A percentile compares a stretch with the other conserved stretches of the same genome.
These are phyloP conservation scores for Brachyrhaphis roseni DNA, from an alignment of 2,797 vertebrate species.

Conservation along the genomic window DNA sequence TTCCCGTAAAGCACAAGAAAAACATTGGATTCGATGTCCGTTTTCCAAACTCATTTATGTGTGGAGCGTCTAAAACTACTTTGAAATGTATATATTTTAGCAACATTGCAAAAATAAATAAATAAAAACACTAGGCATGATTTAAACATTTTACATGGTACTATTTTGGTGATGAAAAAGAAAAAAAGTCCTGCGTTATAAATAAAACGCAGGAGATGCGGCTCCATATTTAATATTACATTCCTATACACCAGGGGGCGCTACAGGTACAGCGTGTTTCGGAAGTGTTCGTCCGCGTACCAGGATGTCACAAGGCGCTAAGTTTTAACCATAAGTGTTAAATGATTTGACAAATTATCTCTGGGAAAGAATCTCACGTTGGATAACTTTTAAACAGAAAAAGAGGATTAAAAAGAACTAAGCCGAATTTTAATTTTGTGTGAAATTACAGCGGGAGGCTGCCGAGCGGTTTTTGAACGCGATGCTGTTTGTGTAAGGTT, in stretches of 20 bases:
- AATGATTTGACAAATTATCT: constrained; percentile 2
- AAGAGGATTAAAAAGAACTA: not conserved
- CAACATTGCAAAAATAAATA: not conserved
- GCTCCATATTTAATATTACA: constrained; percentile 8
- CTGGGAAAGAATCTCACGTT: not conserved
- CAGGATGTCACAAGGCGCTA: constrained; percentile 40
- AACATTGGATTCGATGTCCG: not conserved
- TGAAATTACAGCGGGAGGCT: not conserved
- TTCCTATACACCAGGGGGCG: constrained; percentile 51
- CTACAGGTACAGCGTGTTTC: constrained; percentile 20
- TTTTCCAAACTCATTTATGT: not conserved
- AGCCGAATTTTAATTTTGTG: not conserved
- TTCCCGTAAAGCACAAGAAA: not conserved
- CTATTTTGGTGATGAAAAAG: not conserved
- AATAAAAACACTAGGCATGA: not conserved
- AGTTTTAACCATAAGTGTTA: constrained; percentile 44
- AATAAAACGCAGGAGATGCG: constrained; percentile 29
- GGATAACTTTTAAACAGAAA: not conserved
- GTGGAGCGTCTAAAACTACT: not conserved
- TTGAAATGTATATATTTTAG: not conserved
- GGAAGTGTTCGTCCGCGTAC: constrained; percentile 52
- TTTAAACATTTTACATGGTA: not conserved
- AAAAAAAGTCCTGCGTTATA: not conserved
- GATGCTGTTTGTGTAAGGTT: constrained; percentile 22
- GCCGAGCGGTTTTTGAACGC: not conserved